These are phyloP conservation scores for Endotricha flammealis DNA, from an alignment of 2,888 invertebrate genomes.

Conservation along the genomic window DNA sequence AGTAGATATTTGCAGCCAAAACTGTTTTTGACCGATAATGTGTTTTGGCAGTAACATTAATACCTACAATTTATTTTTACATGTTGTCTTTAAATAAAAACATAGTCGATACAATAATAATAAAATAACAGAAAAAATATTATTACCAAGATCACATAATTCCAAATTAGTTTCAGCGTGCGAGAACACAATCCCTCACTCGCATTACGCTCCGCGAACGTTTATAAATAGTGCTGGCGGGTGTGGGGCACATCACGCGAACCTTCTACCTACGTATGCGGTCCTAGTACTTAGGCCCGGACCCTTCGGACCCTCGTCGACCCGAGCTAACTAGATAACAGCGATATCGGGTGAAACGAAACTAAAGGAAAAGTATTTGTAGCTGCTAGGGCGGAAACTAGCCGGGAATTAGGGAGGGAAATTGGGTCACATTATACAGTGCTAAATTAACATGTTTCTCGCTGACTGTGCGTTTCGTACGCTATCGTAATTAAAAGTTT, in stretches of 20 bases:
- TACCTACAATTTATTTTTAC: too few relatives aligned
- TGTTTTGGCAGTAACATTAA: too few relatives aligned
- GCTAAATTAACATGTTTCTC: slow-evolving; percentile 55
- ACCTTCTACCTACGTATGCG: slow-evolving; percentile 51
- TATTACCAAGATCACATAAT: slow-evolving; percentile 49
- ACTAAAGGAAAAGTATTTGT: slow-evolving; percentile 73
- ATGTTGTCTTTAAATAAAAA: too few relatives aligned
- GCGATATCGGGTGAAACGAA: slow-evolving; percentile 69
- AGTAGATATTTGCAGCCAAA: too few relatives aligned
- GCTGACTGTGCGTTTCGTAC: slow-evolving; percentile 21
- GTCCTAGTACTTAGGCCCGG: slow-evolving; percentile 55
- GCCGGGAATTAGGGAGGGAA: slow-evolving; percentile 50
- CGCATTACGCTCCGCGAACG: slow-evolving; percentile 48
- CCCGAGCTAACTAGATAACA: slow-evolving; percentile 75
- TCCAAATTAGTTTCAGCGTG: slow-evolving; percentile 61
- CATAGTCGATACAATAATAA: slow-evolving; percentile 18
- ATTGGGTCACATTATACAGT: slow-evolving; percentile 53
- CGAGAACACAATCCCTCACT: slow-evolving; percentile 60
- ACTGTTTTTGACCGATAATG: too few relatives aligned
- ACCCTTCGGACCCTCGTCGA: slow-evolving; percentile 74
- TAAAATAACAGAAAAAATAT: slow-evolving; percentile 24
- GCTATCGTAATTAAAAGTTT: slow-evolving; percentile 12
- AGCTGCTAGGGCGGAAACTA: slow-evolving; percentile 61
- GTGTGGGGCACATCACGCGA: slow-evolving; percentile 48
- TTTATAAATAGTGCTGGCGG: slow-evolving; percentile 48